A percentile compares a stretch with the other conserved stretches of the same genome.
phyloP scores from a whole-genome alignment of 1,140 invertebrate species.

The Calliphora vicina region DNA sequence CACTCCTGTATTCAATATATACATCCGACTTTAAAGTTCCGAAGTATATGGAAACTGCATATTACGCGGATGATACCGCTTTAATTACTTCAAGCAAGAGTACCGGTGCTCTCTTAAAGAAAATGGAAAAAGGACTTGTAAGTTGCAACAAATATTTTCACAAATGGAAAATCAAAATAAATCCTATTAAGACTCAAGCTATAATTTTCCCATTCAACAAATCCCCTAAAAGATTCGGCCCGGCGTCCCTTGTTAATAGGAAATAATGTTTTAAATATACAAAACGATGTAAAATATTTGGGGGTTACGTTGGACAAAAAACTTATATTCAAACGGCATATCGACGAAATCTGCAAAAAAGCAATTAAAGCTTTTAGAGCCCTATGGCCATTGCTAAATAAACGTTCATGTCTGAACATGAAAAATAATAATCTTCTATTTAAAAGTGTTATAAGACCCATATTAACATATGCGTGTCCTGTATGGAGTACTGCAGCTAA shows the following conservation, averaged over 20 bases:
- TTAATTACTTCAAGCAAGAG: background rate
- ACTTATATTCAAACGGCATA: background rate
- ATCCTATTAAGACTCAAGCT: background rate
- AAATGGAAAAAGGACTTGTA: background rate
- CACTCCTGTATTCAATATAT: slow-evolving; percentile 3
- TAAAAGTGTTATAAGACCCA: background rate
- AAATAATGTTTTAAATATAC: background rate
- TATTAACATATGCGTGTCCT: background rate
- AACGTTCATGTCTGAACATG: slow-evolving; percentile 12
- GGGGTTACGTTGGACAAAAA: slow-evolving; percentile 21
- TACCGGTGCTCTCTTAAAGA: background rate
- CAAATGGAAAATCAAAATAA: slow-evolving; percentile 30
- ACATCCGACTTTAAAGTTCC: slow-evolving; percentile 14
- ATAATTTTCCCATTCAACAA: background rate
- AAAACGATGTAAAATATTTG: slow-evolving; percentile 19
- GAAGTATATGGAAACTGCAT: background rate
- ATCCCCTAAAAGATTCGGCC: background rate
- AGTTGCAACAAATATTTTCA: background rate
- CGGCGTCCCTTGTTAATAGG: background rate
- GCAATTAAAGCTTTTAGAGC: background rate
- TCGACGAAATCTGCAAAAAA: background rate
- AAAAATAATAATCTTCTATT: slow-evolving; percentile 14
- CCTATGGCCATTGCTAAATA: background rate
- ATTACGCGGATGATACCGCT: slow-evolving; percentile 7
- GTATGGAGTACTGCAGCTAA: background rate